Conservation (phyloP, 2,797 vertebrate genomes). For the Ptychadena robeensis region DNA sequence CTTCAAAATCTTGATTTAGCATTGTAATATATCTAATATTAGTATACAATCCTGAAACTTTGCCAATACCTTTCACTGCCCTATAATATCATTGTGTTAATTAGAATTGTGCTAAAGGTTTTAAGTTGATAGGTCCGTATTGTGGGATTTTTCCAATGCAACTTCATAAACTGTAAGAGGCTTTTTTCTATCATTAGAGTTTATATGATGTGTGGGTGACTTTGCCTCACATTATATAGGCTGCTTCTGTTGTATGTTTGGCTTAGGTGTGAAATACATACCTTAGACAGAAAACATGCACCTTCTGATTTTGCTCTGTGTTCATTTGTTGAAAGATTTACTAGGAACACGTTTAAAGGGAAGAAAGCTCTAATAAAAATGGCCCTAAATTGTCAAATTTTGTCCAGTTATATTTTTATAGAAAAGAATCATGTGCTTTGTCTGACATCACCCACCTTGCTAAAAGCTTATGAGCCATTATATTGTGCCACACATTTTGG, state of each 20-base stretch:
- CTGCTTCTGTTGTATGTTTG: slow-evolving; percentile 57
- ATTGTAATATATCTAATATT: too few species aligned
- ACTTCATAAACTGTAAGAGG: slow-evolving; percentile 6
- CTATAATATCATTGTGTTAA: too few species aligned
- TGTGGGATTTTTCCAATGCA: not conserved
- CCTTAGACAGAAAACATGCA: slow-evolving; percentile 61
- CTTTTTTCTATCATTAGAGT: slow-evolving; percentile 30
- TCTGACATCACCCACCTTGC: slow-evolving; percentile 59
- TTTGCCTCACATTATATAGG: slow-evolving; percentile 50
- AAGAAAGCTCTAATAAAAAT: slow-evolving; percentile 62
- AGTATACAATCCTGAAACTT: too few species aligned
- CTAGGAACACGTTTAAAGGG: slow-evolving; percentile 60
- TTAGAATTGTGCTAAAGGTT: not conserved
- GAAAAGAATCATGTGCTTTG: slow-evolving; percentile 58
- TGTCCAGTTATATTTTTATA: slow-evolving; percentile 60
- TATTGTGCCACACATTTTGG: slow-evolving; percentile 48
- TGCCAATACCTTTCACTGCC: not conserved
- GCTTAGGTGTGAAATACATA: slow-evolving; percentile 59
- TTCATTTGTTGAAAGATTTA: slow-evolving; percentile 62
- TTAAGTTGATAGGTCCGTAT: not conserved
- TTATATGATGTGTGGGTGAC: slow-evolving; percentile 41
- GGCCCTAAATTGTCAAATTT: slow-evolving; percentile 61
- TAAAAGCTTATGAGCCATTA: slow-evolving; percentile 56
- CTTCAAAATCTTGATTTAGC: too few species aligned
- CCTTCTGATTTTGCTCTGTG: slow-evolving; percentile 46